Evolutionary conservation across 2,113 vertebrate genomes (phyloP).

Genomic region (Pangasianodon gigas): DNA sequence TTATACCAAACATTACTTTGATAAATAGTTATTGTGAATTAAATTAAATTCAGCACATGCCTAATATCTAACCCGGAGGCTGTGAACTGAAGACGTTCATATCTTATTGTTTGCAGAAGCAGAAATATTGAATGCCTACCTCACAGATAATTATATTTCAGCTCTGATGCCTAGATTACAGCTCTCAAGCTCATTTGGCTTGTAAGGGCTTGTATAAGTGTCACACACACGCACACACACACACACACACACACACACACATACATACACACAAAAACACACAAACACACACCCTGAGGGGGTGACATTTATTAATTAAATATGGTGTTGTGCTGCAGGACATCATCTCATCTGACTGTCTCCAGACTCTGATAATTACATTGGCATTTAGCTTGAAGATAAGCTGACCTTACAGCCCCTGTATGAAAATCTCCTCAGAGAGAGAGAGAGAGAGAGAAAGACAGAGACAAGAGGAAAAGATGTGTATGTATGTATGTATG

Average conservation of each 20-base stretch:
- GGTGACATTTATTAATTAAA: conserved; percentile 53
- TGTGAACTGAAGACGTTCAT: background rate
- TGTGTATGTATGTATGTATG: too few species aligned
- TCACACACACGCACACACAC: background rate
- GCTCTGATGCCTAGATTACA: conserved; percentile 7
- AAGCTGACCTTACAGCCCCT: conserved; percentile 35
- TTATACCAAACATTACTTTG: background rate
- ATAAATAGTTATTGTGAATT: background rate
- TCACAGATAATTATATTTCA: conserved; percentile 18
- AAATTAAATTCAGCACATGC: background rate
- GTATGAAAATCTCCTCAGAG: conserved; percentile 21
- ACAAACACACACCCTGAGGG: conserved; percentile 2
- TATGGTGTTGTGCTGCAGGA: conserved; percentile 52
- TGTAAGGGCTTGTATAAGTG: conserved; percentile 1
- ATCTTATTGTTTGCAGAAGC: background rate
- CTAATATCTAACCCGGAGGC: background rate
- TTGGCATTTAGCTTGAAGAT: conserved; percentile 50
- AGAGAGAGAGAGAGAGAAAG: conserved; percentile 3
- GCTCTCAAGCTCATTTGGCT: conserved; percentile 22
- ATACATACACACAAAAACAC: background rate
- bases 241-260: conserved; percentile 9
- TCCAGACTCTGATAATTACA: conserved; percentile 51
- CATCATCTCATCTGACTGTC: conserved; percentile 45
- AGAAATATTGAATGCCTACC: background rate
- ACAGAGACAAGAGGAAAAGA: background rate